Evolutionary conservation across 1,140 invertebrate genomes (phyloP).

Genomic region (Heliconius melpomene): DNA sequence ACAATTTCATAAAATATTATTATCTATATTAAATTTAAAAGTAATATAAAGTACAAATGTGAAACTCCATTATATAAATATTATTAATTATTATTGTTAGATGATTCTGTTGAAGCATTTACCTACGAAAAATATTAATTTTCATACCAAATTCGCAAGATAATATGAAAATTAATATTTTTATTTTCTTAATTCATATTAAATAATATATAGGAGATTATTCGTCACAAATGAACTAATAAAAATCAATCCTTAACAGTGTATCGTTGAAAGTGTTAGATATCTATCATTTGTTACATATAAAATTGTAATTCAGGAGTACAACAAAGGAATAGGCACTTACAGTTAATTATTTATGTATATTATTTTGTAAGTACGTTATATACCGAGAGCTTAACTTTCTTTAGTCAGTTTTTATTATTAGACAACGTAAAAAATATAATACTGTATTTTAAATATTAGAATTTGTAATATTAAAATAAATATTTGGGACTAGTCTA

Average conservation of each 20-base stretch:
- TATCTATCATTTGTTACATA: no score
- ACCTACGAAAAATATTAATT: background rate
- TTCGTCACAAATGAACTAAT: background rate
- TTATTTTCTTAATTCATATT: no score
- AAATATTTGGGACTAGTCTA: no score
- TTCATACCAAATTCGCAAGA: background rate
- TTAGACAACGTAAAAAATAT: background rate
- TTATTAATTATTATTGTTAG: background rate
- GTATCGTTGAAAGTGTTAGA: no score
- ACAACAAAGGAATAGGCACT: no score
- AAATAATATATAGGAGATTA: background rate
- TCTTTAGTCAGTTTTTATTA: background rate
- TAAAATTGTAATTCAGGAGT: no score
- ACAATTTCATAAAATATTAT: background rate
- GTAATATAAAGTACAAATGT: background rate
- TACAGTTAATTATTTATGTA: no score
- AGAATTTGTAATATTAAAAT: background rate
- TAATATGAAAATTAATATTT: background rate
- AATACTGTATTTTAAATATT: background rate
- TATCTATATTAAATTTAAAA: background rate
- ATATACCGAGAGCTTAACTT: background rate
- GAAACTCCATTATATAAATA: background rate
- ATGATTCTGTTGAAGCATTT: background rate
- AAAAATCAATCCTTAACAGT: background rate
- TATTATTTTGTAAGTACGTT: background rate